Evolutionary conservation across 2,888 invertebrate species (phyloP), one percentile per base, ranked within the genome.

Genomic region (Brachyopa scutellaris): DNA sequence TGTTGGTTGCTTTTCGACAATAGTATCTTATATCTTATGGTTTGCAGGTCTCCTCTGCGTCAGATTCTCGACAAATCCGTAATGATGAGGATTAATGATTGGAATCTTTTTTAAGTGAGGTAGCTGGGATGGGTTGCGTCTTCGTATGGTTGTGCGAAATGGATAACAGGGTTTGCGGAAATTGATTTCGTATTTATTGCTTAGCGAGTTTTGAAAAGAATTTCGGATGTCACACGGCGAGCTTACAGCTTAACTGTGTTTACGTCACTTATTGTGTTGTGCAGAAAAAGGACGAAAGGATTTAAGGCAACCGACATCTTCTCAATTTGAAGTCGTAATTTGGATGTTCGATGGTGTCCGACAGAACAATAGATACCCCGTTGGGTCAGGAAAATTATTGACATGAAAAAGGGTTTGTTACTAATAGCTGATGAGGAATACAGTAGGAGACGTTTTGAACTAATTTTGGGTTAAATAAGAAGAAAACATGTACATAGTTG

Each of bases 31-130:
- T 67, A 55, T 38, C 31, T 74, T 15, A 42, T 19, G 26, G 49
- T 8, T 51, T 64, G 55, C 57, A 59, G 76, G 64, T 45, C 62
- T 42, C 38, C 69, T 38, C 13, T 47, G 26, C 33, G 57, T 55
- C 66, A 67, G 67, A 64, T 62, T 80, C 59, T 74, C 74, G 40
- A 74, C 79, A 74, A 73, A 80, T 69, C 76, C 80, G 51, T 69
- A 80, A 80, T 76, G 76, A 80, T 80, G 80, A 69, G 76, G 69
- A 80, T 80, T 80, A 80, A 80, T 80, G 80, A 80, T 80, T 69
- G 70, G 80, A 29, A 76, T 80, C 80, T 67, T 19, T 15, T 55
- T 29, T 21, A 55, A 31, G 31, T 1, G 31, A 62, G 21, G n/a
- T 49, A 33, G 40, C 9, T 23, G 9, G 38, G 31, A 17, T 8